Percentiles rank a stretch among this genome's conserved stretches.
Evolutionary conservation across 2,113 vertebrate species (phyloP).

Genomic region (Vimba vimba): DNA sequence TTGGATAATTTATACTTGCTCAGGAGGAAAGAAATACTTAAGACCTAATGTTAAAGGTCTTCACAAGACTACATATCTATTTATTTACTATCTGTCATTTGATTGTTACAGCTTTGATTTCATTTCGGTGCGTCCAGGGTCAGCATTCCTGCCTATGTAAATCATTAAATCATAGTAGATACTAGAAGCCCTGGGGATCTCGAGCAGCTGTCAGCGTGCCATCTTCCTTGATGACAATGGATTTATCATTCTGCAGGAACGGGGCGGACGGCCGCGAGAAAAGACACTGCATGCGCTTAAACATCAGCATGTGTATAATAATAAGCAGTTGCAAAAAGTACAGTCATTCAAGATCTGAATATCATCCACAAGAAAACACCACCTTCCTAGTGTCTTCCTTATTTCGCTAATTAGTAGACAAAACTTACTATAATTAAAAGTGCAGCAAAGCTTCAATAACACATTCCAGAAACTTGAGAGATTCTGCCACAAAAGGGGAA

Average conservation of each 20-base stretch:
- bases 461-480: constrained; percentile 62
- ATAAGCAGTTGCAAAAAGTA: background rate
- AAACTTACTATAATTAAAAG: constrained; percentile 47
- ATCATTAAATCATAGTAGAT: constrained; percentile 25
- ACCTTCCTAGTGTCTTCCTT: background rate
- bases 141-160: constrained; percentile 20
- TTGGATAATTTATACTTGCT: constrained; percentile 59
- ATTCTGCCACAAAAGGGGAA: constrained; percentile 46
- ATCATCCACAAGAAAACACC: background rate
- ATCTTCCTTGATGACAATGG: constrained; percentile 21
- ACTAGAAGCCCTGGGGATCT: constrained; percentile 17
- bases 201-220: constrained; percentile 18
- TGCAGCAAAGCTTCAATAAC: constrained; percentile 55
- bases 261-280: background rate
- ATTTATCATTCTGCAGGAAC: background rate
- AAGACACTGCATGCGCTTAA: background rate
- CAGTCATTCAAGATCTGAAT: background rate
- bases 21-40: constrained; percentile 59
- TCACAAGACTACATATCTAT: constrained; percentile 34
- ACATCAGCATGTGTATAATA: background rate
- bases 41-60: constrained; percentile 55
- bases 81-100: constrained; percentile 45
- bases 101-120: constrained; percentile 54
- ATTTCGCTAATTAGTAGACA: constrained; percentile 31
- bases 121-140: constrained; percentile 18